Evolutionary conservation across 2,113 vertebrate genomes (phyloP), one percentile per base, ranked within the genome.

Genomic region (Salminus brasiliensis): DNA sequence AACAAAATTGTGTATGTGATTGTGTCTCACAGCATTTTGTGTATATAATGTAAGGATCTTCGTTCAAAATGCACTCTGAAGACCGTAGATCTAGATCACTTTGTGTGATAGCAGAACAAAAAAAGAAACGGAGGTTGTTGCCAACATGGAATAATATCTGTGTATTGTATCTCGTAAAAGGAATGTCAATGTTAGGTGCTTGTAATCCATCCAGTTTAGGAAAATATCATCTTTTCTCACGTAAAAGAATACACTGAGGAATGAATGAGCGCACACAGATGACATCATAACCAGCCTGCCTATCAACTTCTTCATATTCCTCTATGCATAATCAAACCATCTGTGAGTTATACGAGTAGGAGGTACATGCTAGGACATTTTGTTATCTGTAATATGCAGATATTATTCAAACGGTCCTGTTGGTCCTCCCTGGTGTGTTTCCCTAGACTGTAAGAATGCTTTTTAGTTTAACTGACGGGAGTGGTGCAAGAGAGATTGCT

Each of bases 271-370:
- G 55, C 67, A 63, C 55, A 63, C 32, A 41, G 69, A n/a, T 23
- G 23, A 45, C 66, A 15, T 66, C 45, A 27, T 62, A 52, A 65
- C 60, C 70, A 72, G 34, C 78, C 69, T 32, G 47, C 60, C 34
- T 39, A 13, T 41, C 21, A 72, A n/a, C n/a, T n/a, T n/a, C n/a
- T 5, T 72, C 30, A 53, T 15, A 41, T 41, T 70, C 34, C 67
- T 62, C 45, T 47, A 41, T 53, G 55, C 55, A 72, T 72, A 68
- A 76, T 55, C 45, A 71, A 79, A 70, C 77, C 77, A 72, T 72
- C 32, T 41, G 76, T 72, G 59, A 53, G 15, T 63, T 55, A n/a
- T 53, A 23, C 62, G 57, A 23, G 29, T 63, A 27, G 12, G 68
- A 41, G 57, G 49, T 57, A 36, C 65, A 12, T 29, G 12, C 30